These are phyloP conservation scores for Semotilus atromaculatus DNA, from an alignment of 2,797 vertebrate species.

Conservation along the genomic window DNA sequence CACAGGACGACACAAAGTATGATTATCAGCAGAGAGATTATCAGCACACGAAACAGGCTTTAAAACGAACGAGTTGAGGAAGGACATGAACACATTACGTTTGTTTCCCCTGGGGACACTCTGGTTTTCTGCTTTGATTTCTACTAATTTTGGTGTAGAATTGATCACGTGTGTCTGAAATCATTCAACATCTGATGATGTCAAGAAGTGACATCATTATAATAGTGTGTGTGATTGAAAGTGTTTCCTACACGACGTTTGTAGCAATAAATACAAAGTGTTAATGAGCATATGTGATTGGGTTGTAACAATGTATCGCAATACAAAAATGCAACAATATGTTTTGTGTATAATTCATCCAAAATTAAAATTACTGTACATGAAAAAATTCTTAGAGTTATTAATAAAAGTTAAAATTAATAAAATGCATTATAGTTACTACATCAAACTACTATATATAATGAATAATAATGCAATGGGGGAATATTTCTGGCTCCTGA, in stretches of 20 bases:
- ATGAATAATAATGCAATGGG: no score
- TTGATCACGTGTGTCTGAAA: neutral
- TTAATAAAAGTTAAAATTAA: no score
- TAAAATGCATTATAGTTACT: no score
- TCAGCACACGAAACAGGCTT: neutral
- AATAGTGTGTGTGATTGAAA: neutral
- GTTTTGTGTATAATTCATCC: no score
- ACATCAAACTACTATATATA: no score
- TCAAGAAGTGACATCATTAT: no score
- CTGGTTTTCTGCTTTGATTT: neutral
- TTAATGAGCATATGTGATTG: neutral
- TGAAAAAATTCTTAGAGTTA: no score
- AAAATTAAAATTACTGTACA: no score
- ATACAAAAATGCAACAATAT: no score
- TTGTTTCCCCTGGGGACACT: neutral
- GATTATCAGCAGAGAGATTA: constrained; percentile 1
- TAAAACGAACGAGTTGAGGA: neutral
- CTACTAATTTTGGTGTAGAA: neutral
- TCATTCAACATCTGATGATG: neutral
- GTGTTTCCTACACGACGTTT: neutral
- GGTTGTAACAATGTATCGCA: no score
- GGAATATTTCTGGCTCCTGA: no score
- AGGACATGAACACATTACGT: neutral
- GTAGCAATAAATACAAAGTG: no score
- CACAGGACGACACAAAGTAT: neutral